Conservation (phyloP, 2,797 vertebrate species). For the Pipistrellus pygmaeus region DNA sequence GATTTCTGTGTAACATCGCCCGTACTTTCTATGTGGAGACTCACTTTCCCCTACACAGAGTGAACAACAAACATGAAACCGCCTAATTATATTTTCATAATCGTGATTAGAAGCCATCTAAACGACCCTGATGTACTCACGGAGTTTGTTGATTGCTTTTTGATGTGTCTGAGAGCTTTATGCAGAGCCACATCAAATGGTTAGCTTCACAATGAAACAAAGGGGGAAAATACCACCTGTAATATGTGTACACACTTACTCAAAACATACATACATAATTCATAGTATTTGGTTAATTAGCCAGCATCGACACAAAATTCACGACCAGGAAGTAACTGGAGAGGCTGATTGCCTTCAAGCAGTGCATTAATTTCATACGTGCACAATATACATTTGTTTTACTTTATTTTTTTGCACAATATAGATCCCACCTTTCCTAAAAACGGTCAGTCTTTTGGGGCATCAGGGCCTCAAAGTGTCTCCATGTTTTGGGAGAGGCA, state of each 20-base stretch:
- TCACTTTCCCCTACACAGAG: constrained; percentile 84
- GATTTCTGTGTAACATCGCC: constrained; percentile 83
- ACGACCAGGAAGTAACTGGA: constrained; percentile 84
- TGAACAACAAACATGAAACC: constrained; percentile 87
- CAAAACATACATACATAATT: constrained; percentile 86
- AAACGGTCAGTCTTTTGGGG: constrained; percentile 80
- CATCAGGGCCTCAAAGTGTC: constrained; percentile 74
- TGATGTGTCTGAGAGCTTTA: constrained; percentile 87
- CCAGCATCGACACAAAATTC: constrained; percentile 84
- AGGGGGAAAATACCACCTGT: constrained; percentile 71
- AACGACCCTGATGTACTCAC: constrained; percentile 89
- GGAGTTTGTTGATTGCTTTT: constrained; percentile 90
- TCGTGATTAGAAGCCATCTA: constrained; percentile 88
- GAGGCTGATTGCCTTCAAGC: constrained; percentile 85
- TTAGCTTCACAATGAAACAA: constrained; percentile 86
- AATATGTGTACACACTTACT: constrained; percentile 83
- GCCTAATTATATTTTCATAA: constrained; percentile 90
- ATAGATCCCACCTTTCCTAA: constrained; percentile 82
- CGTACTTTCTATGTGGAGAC: constrained; percentile 86
- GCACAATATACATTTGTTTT: too few relatives aligned
- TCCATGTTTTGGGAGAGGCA: constrained; percentile 76
- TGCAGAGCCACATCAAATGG: constrained; percentile 86
- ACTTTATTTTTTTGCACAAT: not conserved
- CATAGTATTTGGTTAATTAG: constrained; percentile 87
- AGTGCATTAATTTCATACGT: constrained; percentile 83